A percentile compares a stretch with the other conserved stretches of the same genome.
Evolutionary conservation across 2,113 vertebrate species (phyloP).

Genomic region (Microtus richardsoni): DNA sequence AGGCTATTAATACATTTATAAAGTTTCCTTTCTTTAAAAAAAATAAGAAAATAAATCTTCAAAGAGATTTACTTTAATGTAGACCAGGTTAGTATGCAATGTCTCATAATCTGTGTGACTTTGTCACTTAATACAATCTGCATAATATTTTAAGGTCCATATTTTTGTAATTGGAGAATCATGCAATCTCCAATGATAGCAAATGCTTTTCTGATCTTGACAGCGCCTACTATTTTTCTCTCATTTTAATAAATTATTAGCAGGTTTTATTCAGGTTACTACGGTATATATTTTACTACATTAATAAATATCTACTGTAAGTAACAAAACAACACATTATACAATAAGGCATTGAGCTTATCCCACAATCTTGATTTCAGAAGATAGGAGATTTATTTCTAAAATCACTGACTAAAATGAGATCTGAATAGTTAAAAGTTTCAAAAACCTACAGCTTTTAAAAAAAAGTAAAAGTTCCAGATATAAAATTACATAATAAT

Average conservation of each 20-base stretch:
- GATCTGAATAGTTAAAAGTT: background rate
- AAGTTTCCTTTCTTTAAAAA: conserved; percentile 87
- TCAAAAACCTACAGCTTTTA: background rate
- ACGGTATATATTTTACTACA: conserved; percentile 18
- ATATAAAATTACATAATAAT: background rate
- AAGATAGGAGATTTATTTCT: background rate
- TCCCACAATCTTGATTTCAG: background rate
- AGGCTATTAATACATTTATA: conserved; percentile 89
- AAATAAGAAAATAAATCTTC: conserved; percentile 83
- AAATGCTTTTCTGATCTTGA: conserved; percentile 52
- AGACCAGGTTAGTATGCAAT: conserved; percentile 76
- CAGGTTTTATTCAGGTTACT: background rate
- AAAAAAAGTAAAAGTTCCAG: background rate
- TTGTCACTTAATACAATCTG: conserved; percentile 76
- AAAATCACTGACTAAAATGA: conserved; percentile 2
- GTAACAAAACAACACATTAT: background rate
- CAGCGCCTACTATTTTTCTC: conserved; percentile 47
- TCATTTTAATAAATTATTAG: conserved; percentile 31
- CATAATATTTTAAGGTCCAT: conserved; percentile 70
- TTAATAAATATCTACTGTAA: background rate
- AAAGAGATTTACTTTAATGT: conserved; percentile 72
- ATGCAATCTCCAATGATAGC: conserved; percentile 60
- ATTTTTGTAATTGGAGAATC: conserved; percentile 77
- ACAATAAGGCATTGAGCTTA: background rate
- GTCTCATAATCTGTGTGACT: conserved; percentile 75